Evolutionary conservation across 2,797 vertebrate genomes (phyloP).

Genomic region (Chromis chromis): DNA sequence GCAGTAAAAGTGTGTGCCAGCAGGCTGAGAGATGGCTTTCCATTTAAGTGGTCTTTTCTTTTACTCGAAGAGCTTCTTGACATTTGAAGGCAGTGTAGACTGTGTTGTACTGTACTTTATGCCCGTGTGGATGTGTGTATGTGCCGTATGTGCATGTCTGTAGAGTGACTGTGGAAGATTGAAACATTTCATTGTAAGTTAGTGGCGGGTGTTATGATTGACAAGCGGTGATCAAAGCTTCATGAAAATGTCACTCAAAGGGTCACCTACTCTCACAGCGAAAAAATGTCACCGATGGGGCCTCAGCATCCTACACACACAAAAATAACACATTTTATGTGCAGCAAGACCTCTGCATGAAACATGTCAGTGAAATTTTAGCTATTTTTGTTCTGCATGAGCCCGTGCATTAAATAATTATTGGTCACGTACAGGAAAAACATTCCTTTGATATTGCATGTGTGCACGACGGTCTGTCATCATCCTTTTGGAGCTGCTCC

Average conservation of each 20-base stretch:
- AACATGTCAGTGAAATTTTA: background rate
- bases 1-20: slow-evolving; percentile 44
- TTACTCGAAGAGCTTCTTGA: slow-evolving; percentile 64
- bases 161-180: slow-evolving; percentile 22
- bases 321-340: slow-evolving; percentile 13
- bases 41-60: slow-evolving; percentile 63
- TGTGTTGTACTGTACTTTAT: slow-evolving; percentile 32
- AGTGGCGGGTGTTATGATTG: slow-evolving; percentile 29
- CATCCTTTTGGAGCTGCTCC: slow-evolving; percentile 49
- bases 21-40: slow-evolving; percentile 48
- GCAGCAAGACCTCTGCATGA: slow-evolving; percentile 6
- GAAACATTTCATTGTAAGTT: slow-evolving; percentile 44
- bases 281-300: background rate
- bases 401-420: slow-evolving; percentile 29
- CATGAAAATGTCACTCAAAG: slow-evolving; percentile 36
- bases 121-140: slow-evolving; percentile 13
- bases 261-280: background rate
- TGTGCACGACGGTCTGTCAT: slow-evolving; percentile 57
- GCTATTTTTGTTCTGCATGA: slow-evolving; percentile 10
- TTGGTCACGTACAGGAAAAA: slow-evolving; percentile 30
- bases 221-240: slow-evolving; percentile 26
- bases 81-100: slow-evolving; percentile 61
- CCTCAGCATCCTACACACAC: background rate
- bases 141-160: slow-evolving; percentile 18
- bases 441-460: slow-evolving; percentile 51